These are phyloP conservation scores for Augochlora pura DNA, from an alignment of 1,140 invertebrate species.

Conservation along the genomic window DNA sequence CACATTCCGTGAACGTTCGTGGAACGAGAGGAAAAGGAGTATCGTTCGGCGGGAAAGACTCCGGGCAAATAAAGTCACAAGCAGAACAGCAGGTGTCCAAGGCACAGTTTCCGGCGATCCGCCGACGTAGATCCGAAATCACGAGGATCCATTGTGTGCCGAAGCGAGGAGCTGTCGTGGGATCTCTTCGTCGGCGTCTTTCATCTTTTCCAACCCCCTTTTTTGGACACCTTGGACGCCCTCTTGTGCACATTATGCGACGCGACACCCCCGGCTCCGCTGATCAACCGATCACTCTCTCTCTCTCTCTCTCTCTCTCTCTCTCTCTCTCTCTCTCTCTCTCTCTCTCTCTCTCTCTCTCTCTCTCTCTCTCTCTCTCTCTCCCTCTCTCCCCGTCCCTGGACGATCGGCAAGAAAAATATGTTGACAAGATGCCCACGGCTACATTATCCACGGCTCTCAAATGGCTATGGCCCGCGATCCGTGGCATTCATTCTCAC, in stretches of 20 bases:
- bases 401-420: constrained; percentile 40
- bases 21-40: not conserved
- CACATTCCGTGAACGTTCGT: not conserved
- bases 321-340: too few relatives aligned
- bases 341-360: too few relatives aligned
- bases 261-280: constrained; percentile 45
- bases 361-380: too few relatives aligned
- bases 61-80: constrained; percentile 78
- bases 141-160: constrained; percentile 70
- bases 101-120: constrained; percentile 65
- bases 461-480: not conserved
- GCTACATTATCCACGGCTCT: constrained; percentile 14
- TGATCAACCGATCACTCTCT: constrained; percentile 20
- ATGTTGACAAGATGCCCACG: constrained; percentile 37
- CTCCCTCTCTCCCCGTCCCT: too few relatives aligned
- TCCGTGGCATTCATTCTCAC: not conserved
- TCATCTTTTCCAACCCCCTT: constrained; percentile 72
- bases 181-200: constrained; percentile 73
- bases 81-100: constrained; percentile 76
- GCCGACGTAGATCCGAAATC: constrained; percentile 58
- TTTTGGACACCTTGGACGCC: constrained; percentile 52
- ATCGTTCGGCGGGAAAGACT: constrained; percentile 22
- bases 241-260: constrained; percentile 50
- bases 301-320: too few relatives aligned
- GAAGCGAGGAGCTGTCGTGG: constrained; percentile 67